Evolutionary conservation across 2,113 vertebrate species (phyloP).

Genomic region (Erpornis zantholeuca): DNA sequence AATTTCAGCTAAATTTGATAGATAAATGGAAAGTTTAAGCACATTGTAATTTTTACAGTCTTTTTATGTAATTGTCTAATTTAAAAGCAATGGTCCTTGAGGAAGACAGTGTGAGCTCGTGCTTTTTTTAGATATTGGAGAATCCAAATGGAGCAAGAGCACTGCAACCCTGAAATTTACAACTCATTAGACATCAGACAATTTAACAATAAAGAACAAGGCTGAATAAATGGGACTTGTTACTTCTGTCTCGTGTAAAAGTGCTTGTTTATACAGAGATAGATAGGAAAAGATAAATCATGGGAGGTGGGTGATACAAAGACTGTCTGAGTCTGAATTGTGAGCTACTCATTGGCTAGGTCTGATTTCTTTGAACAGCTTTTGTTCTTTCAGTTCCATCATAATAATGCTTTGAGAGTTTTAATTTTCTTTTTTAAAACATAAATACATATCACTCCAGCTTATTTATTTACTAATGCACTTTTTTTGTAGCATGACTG

Average conservation of each 20-base stretch:
- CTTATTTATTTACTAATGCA: background rate
- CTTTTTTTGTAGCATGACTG: background rate
- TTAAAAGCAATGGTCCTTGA: background rate
- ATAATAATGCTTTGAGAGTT: background rate
- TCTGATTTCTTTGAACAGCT: background rate
- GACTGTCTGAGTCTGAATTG: background rate
- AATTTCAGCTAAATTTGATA: background rate
- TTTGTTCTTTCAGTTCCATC: background rate
- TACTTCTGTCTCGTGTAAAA: background rate
- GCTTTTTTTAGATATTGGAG: background rate
- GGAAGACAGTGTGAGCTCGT: background rate
- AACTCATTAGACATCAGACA: background rate
- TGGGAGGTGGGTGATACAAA: background rate
- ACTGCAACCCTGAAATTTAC: background rate
- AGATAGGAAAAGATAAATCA: background rate
- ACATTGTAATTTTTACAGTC: background rate
- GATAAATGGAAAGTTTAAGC: background rate
- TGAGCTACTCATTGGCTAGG: background rate
- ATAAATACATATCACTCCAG: accelerated
- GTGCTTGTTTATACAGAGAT: background rate
- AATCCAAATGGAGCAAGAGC: background rate
- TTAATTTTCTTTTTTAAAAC: background rate
- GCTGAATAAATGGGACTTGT: background rate
- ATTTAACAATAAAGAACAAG: background rate
- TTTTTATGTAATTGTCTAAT: background rate